Percentiles rank a stretch among this genome's conserved stretches.
phyloP scores from a whole-genome alignment of 1,140 invertebrate species.

The Muscidifurax raptorellus region DNA sequence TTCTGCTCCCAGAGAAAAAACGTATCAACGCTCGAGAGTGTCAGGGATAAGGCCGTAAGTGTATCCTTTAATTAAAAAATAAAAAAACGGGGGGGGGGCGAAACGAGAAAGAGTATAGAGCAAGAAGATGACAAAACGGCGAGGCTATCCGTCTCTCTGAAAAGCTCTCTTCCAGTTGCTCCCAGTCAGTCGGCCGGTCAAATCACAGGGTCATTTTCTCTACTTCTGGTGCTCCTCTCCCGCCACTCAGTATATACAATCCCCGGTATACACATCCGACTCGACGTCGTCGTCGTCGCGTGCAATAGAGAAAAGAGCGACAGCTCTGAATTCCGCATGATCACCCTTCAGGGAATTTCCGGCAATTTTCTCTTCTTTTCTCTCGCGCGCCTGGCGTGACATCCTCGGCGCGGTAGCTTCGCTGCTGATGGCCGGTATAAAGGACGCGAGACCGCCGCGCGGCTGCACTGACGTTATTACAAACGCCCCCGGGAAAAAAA shows the following conservation, averaged over 20 bases:
- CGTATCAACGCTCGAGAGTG: background rate
- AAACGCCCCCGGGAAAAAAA: conserved; percentile 20
- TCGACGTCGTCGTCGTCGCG: background rate
- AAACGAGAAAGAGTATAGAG: no score
- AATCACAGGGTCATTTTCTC: conserved; percentile 54
- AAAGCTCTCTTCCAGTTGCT: background rate
- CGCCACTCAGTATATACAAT: conserved; percentile 5
- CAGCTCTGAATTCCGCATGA: conserved; percentile 54
- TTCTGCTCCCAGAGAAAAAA: no score
- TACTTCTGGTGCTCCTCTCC: conserved; percentile 3
- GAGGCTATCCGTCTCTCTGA: background rate
- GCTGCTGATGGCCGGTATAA: conserved; percentile 49
- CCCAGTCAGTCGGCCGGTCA: background rate
- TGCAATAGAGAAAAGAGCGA: background rate
- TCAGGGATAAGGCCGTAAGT: background rate
- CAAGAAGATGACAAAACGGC: background rate
- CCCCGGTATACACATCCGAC: background rate
- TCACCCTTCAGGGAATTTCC: conserved; percentile 54
- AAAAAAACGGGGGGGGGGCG: background rate
- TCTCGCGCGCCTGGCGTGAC: conserved; percentile 47
- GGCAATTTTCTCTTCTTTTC: conserved; percentile 58
- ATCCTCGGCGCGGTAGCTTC: no score
- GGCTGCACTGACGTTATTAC: conserved; percentile 52
- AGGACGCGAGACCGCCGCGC: conserved; percentile 29
- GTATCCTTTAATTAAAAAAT: background rate